Percentiles rank a stretch among this genome's conserved stretches.
phyloP scores from a whole-genome alignment of 2,797 vertebrate species.

The Poeciliopsis paucimaculata region DNA sequence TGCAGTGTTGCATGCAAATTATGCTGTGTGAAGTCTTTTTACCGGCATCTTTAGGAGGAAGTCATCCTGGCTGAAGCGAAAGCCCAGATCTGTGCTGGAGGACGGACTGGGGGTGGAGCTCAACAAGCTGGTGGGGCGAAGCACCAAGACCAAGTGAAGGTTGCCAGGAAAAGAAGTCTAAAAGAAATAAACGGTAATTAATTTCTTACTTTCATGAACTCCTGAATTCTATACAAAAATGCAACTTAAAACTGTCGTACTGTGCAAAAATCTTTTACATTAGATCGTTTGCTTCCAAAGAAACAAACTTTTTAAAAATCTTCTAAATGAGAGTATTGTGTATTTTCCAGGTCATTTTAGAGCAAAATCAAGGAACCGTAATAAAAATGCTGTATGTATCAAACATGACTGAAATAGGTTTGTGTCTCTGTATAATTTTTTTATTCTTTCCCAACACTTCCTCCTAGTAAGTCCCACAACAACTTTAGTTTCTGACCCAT shows the following conservation, averaged over 20 bases:
- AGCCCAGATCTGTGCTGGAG: conserved; percentile 91
- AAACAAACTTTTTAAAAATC: not conserved
- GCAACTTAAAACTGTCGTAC: not conserved
- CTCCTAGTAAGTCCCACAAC: no score
- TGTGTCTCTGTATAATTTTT: not conserved
- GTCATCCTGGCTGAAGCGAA: conserved; percentile 95
- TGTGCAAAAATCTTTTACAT: not conserved
- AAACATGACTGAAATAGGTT: no score
- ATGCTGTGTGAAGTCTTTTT: not conserved
- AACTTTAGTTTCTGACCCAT: not conserved
- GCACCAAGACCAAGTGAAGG: conserved; percentile 92
- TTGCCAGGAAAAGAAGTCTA: conserved; percentile 94
- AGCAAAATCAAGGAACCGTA: no score
- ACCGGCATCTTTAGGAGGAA: conserved; percentile 95
- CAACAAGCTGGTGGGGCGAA: conserved; percentile 87
- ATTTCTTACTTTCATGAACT: not conserved
- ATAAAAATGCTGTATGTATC: no score
- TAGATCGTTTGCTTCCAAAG: not conserved
- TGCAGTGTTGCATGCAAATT: not conserved
- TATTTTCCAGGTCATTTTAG: no score
- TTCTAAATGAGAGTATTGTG: not conserved
- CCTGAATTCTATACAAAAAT: not conserved
- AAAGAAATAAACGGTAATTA: conserved; percentile 8
- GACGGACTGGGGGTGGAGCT: conserved; percentile 82
- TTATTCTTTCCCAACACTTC: not conserved